A percentile compares a stretch with the other conserved stretches of the same genome.
These are phyloP conservation scores for Festucalex cinctus DNA, from an alignment of 2,113 vertebrate species.

Conservation along the genomic window DNA sequence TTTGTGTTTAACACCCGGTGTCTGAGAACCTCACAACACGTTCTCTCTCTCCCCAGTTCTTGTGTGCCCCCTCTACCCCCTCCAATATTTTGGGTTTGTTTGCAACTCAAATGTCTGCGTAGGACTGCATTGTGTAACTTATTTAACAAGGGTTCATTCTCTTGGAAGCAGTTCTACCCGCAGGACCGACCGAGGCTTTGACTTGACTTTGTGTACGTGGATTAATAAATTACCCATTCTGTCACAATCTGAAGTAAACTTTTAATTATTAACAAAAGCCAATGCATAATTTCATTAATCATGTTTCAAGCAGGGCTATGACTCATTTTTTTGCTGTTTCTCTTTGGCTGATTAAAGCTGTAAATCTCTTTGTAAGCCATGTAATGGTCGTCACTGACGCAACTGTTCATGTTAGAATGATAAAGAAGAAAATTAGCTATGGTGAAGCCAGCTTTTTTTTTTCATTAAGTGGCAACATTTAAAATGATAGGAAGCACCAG, in stretches of 20 bases:
- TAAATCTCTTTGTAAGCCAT: slow-evolving; percentile 71
- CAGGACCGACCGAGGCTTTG: slow-evolving; percentile 71
- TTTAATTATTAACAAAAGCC: slow-evolving; percentile 77
- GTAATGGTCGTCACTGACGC: slow-evolving; percentile 48
- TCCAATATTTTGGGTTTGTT: slow-evolving; percentile 69
- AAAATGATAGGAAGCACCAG: too few relatives aligned
- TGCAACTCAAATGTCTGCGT: slow-evolving; percentile 61
- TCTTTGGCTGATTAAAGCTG: slow-evolving; percentile 76
- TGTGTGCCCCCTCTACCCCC: slow-evolving; percentile 27
- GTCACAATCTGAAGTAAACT: slow-evolving; percentile 76
- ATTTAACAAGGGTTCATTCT: slow-evolving; percentile 76
- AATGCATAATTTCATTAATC: slow-evolving; percentile 75
- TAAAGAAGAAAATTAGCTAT: slow-evolving; percentile 63
- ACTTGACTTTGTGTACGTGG: slow-evolving; percentile 74
- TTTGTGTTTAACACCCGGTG: slow-evolving; percentile 64
- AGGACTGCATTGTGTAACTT: slow-evolving; percentile 70
- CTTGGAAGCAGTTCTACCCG: slow-evolving; percentile 73
- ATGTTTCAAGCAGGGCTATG: slow-evolving; percentile 72
- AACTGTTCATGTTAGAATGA: slow-evolving; percentile 50
- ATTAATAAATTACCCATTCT: slow-evolving; percentile 80
- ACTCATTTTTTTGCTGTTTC: slow-evolving; percentile 70
- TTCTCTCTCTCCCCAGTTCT: slow-evolving; percentile 25
- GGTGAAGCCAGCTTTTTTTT: slow-evolving; percentile 58
- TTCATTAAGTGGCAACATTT: neutral
- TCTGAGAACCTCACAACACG: slow-evolving; percentile 44